Base-by-base conservation (phyloP, 2,888 invertebrate species). In the Aplocera efformata region DNA sequence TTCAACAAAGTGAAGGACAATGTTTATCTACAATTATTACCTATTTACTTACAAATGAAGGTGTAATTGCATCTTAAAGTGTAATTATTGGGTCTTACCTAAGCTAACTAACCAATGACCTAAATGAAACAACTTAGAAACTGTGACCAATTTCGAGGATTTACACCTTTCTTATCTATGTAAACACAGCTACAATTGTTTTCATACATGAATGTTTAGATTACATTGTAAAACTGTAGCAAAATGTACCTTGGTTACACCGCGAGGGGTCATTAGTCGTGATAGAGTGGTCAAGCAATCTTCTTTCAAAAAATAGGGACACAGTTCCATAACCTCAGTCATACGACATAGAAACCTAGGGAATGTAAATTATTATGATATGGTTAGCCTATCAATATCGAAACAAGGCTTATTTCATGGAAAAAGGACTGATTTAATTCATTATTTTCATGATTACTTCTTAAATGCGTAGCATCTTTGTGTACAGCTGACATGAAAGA, bases 401-500 rank as follows among this genome's bases (percentile, higher is more conserved):
- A 64, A 63, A 65, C 54, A 38, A 53, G 48, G 45, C 35, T 56
- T 60, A 67, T 54, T 76, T 65, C 32, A 47, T 36, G 31, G 59
- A 70, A 78, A 76, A 65, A 79, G 43, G 57, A 53, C 45, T 46
- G 51, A 75, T 82, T 85, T 85, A 80, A 86, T 81, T 86, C 84
- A 86, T 82, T 83, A 83, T 60, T 72, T 70, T 45, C 40, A 53
- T 48, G 65, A 72, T 71, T 69, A 65, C 49, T 60, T 53, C 43
- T 60, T 65, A 81, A 81, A 83, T 88, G 86, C 86, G 86, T 86
- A 84, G 84, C 80, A 84, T 82, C 83, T 79, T 81, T 79, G 78
- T 79, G 75, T 84, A 85, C 86, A 86, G 84, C 84, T 88, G 86
- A 86, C 86, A 86, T 79, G 65, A 79, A 78, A 76, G 79, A 78